Base-by-base conservation (phyloP, 2,888 invertebrate genomes). In the Pantelozetes paolii region DNA sequence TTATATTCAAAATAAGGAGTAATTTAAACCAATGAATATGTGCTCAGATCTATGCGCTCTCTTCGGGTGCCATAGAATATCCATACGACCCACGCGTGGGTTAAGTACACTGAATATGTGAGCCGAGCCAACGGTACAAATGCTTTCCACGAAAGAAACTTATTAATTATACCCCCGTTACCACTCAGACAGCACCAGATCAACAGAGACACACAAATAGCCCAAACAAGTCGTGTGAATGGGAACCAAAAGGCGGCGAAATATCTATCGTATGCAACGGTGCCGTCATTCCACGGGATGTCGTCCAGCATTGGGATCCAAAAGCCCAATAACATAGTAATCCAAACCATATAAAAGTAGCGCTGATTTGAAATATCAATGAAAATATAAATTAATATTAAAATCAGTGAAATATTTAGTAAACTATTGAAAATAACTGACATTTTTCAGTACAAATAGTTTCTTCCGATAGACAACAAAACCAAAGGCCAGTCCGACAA, bases 101-200 rank as follows among this genome's bases (percentile, higher is more conserved):
- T 72, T 23, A 77, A 50, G 50, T 77, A 77, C 1, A 73, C 73
- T 8, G 71, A 40, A 42, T 69, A 77, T 23, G 77, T 77, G 9
- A 75, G 15, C 30, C 75, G 70, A 28, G 75, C 45, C 1, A 77
- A 71, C 18, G 76, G 76, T n/a, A 40, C 64, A 28, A 75, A 77
- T n/a, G 54, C 73, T 9, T 62, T 32, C 48, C 48, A 73, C 13
- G 71, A 73, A 20, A 77, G 50, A 6, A 77, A 71, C 15, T 59
- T 23, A 13, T 75, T 71, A 15, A 77, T n/a, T 32, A 73, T 30
- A 11, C 76, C 76, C 13, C 69, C 73, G 40, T 73, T 73, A n/a
- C 69, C 69, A 30, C 42, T 73, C 1, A 70, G 11, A 45, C 45
- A 45, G 15, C 11, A 20, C 69, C 69, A 69, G 26, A 69, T 45